Evolutionary conservation across 1,140 invertebrate genomes (phyloP).

Genomic region (Halictus rubicundus): DNA sequence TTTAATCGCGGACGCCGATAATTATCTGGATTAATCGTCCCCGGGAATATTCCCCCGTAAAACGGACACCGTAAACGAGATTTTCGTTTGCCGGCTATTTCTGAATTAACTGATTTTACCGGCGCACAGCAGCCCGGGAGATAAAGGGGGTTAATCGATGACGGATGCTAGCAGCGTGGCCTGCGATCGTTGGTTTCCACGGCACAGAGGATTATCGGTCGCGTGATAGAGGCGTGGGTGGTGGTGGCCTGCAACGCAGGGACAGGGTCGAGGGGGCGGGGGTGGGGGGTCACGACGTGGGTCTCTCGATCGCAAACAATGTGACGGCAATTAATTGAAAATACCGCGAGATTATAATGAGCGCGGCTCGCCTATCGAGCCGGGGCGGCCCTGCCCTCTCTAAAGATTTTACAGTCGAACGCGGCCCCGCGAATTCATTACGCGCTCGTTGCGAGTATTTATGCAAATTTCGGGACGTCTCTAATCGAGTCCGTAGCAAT

Average conservation of each 20-base stretch:
- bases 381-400: not conserved
- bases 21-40: slow-evolving; percentile 1
- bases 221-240: not conserved
- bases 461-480: slow-evolving; percentile 66
- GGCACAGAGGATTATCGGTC: not conserved
- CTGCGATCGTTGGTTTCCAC: not conserved
- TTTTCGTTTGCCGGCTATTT: not conserved
- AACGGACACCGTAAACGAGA: not conserved
- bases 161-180: slow-evolving; percentile 11
- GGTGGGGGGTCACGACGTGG: not conserved
- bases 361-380: not conserved
- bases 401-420: slow-evolving; percentile 39
- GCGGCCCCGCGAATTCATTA: slow-evolving; percentile 35
- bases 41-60: not conserved
- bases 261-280: not conserved
- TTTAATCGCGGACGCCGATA: not conserved
- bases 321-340: slow-evolving; percentile 66
- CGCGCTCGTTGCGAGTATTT: slow-evolving; percentile 61
- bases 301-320: slow-evolving; percentile 62
- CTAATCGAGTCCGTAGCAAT: slow-evolving; percentile 61
- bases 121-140: not conserved
- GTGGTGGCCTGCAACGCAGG: not conserved
- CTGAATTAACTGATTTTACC: slow-evolving; percentile 32
- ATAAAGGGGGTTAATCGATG: slow-evolving; percentile 33
- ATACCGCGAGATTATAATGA: slow-evolving; percentile 46